A percentile compares a stretch with the other conserved stretches of the same genome.
phyloP scores from a whole-genome alignment of 2,113 vertebrate species.

The Aptenodytes patagonicus region DNA sequence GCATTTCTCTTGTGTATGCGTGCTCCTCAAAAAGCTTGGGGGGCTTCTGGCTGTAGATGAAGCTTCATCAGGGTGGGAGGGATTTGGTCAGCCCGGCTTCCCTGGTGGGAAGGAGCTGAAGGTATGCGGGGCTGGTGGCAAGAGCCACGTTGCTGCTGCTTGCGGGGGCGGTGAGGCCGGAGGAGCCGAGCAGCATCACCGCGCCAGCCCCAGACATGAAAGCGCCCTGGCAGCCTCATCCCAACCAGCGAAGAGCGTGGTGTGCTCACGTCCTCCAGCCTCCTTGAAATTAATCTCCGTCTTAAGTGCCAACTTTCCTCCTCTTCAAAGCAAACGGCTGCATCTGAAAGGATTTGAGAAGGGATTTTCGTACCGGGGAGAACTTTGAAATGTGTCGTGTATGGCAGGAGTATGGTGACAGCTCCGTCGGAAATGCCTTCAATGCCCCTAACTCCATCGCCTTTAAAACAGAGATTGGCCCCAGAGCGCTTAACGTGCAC shows the following conservation, averaged over 20 bases:
- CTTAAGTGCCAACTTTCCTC: not conserved
- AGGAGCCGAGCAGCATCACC: not conserved
- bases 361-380: not conserved
- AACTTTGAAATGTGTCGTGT: accelerated
- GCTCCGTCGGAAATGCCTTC: not conserved
- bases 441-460: accelerated
- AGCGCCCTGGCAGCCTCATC: not conserved
- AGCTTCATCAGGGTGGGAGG: not conserved
- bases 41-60: not conserved
- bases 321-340: not conserved
- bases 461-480: not conserved
- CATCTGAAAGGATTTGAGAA: not conserved
- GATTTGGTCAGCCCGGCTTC: accelerated
- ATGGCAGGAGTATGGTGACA: too few species aligned
- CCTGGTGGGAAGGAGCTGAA: not conserved
- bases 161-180: accelerated
- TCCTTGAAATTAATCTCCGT: not conserved
- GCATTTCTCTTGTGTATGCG: not conserved
- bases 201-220: accelerated
- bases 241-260: accelerated
- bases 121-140: not conserved
- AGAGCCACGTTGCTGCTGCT: too few species aligned
- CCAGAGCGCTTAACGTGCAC: accelerated
- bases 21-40: accelerated
- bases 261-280: not conserved